Evolutionary conservation across 30 jellyfish, hydroid and myxozoan species (phyloP), one percentile per base, ranked within the genome.

Genomic region (Calvadosia cruxmelitensis): DNA sequence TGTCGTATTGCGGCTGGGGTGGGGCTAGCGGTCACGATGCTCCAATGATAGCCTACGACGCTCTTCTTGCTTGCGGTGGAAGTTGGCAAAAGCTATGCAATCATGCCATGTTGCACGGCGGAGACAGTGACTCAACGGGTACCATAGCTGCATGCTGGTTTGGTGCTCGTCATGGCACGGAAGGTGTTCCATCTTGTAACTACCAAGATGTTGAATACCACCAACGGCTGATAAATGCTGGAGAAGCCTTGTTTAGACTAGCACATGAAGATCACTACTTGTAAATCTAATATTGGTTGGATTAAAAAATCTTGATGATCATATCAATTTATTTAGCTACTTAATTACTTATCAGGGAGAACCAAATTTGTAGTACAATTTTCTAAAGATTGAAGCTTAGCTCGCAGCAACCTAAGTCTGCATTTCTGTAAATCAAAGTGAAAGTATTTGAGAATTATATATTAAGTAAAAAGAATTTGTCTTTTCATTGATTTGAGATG

Each of bases 21-120:
- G 98, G 95, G 1, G 82, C 96, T 29, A 89, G 98, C 77, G 98
- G 98, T 15, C 98, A 89, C 73, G 98, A 89, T 73, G 94, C 98
- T 1, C 95, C 95, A 0, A 89, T 89, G 95, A 89, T 89, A 64
- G 98, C 98, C 13, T 89, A 89, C 64, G 98, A 89, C 81, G 98
- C 98, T 12, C 66, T 89, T 31, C 68, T 89, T n/a, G 90, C 89
- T 0, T 68, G 87, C 1, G 31, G 66, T 27, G 79, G 94, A 26
- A 71, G 73, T 3, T 89, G 98, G 98, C 85, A 51, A 52, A 78
- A 71, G 65, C 91, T 89, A 7, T 89, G 98, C 71, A 78, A 76
- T 50, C 98, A 89, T 72, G 98, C 93, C 1, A 89, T 89, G 95
- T 67, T 89, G 1, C 98, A 89, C 34, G 81, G 93, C 7, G 98